These are phyloP conservation scores for Cnemophilus loriae DNA, from an alignment of 2,113 vertebrate species.

Conservation along the genomic window DNA sequence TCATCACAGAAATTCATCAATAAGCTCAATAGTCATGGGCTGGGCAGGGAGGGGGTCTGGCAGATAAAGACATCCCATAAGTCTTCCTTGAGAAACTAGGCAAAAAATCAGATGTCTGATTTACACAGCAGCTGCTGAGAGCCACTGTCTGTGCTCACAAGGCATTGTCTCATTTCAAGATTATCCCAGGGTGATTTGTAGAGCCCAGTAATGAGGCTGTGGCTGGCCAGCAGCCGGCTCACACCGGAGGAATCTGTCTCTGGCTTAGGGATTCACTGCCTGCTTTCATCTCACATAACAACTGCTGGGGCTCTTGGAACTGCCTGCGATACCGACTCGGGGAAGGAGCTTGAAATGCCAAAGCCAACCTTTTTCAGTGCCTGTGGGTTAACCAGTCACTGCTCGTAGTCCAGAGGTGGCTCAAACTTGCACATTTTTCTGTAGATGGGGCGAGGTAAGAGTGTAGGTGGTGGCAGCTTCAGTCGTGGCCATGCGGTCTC, in stretches of 20 bases:
- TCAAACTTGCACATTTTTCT: background rate
- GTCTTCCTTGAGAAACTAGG: constrained; percentile 9
- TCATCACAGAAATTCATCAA: background rate
- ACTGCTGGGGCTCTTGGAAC: background rate
- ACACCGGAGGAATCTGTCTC: background rate
- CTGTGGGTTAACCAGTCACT: background rate
- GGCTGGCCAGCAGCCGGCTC: background rate
- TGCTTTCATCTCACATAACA: background rate
- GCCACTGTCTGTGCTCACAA: background rate
- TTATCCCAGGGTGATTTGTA: background rate
- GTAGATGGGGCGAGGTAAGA: background rate
- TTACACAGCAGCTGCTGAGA: constrained; percentile 8
- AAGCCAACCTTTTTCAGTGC: background rate
- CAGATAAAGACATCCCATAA: background rate
- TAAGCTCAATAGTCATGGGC: background rate
- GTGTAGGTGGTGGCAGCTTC: background rate
- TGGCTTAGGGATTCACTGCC: background rate
- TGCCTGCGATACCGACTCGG: accelerated
- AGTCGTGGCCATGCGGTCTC: background rate
- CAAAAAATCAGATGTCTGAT: background rate
- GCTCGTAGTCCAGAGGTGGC: background rate
- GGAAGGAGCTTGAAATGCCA: background rate
- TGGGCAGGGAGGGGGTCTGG: background rate
- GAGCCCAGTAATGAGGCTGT: background rate
- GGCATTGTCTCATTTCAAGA: background rate